phyloP scores from a whole-genome alignment of 2,113 vertebrate species.

The Limnothrissa miodon region DNA sequence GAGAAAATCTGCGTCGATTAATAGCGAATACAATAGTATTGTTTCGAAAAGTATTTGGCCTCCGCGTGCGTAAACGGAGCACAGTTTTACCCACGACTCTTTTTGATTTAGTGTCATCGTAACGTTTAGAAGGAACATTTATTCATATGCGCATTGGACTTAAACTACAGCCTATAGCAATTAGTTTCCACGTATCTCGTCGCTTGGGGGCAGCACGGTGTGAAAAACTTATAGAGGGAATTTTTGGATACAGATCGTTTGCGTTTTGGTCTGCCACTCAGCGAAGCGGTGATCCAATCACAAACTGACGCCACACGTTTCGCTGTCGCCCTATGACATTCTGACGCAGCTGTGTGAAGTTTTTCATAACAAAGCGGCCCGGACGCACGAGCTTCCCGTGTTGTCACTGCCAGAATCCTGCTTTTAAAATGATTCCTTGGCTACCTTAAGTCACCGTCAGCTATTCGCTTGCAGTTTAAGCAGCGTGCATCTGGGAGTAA shows the following conservation, averaged over 20 bases:
- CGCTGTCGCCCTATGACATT: slow-evolving; percentile 1
- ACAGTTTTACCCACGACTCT: background rate
- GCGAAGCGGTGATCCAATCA: slow-evolving; percentile 12
- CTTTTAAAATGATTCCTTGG: background rate
- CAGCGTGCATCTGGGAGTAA: background rate
- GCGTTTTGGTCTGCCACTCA: slow-evolving; percentile 32
- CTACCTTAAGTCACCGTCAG: background rate
- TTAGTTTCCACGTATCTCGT: background rate
- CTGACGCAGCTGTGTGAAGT: slow-evolving; percentile 23
- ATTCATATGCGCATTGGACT: background rate
- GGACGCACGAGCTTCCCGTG: background rate
- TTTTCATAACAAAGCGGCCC: slow-evolving; percentile 32
- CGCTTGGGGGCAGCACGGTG: background rate
- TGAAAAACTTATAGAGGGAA: slow-evolving; percentile 11
- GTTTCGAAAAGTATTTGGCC: background rate
- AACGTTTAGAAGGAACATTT: background rate
- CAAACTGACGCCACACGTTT: background rate
- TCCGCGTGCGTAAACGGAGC: slow-evolving; percentile 3
- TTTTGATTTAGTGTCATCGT: background rate
- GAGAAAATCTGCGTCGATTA: background rate
- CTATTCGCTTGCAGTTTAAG: background rate
- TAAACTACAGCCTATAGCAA: background rate
- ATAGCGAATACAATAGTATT: background rate
- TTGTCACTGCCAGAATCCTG: background rate
- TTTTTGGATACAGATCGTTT: slow-evolving; percentile 33